Conservation (phyloP, 2,113 vertebrate species). For the Corythoichthys intestinalis region DNA sequence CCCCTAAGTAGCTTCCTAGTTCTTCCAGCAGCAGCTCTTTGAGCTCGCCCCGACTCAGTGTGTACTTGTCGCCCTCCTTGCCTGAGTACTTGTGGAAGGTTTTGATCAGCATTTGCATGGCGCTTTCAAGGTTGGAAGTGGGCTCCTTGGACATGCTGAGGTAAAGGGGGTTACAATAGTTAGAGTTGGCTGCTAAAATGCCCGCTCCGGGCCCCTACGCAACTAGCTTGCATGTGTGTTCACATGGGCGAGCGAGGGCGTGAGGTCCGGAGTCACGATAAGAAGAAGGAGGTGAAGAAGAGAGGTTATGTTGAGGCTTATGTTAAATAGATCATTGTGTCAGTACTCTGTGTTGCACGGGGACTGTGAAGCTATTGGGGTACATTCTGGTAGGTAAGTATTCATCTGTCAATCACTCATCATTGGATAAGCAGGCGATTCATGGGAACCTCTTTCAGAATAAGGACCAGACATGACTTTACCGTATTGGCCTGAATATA, state of each 20-base stretch:
- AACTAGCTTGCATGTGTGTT: constrained; percentile 53
- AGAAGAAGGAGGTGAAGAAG: not conserved
- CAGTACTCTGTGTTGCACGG: not conserved
- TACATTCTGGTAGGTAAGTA: too few relatives aligned
- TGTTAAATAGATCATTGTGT: not conserved
- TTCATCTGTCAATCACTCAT: too few relatives aligned
- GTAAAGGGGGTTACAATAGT: constrained; percentile 16
- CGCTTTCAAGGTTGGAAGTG: constrained; percentile 74
- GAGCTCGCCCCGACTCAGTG: constrained; percentile 77
- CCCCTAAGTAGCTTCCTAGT: constrained; percentile 75
- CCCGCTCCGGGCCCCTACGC: constrained; percentile 52
- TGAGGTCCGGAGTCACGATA: not conserved
- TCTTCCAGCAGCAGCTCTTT: constrained; percentile 79
- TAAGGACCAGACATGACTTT: too few relatives aligned
- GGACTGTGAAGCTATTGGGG: not conserved
- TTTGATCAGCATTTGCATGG: constrained; percentile 81
- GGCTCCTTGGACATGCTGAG: constrained; percentile 78
- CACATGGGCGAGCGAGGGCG: constrained; percentile 44
- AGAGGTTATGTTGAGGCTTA: not conserved
- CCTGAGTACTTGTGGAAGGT: constrained; percentile 85
- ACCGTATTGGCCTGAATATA: too few relatives aligned
- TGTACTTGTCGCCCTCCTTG: constrained; percentile 82
- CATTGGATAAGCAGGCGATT: too few relatives aligned
- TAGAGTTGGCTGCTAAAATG: constrained; percentile 29
- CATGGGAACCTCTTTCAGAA: too few relatives aligned